phyloP scores from a whole-genome alignment of 2,797 vertebrate genomes.

The Fringilla coelebs region DNA sequence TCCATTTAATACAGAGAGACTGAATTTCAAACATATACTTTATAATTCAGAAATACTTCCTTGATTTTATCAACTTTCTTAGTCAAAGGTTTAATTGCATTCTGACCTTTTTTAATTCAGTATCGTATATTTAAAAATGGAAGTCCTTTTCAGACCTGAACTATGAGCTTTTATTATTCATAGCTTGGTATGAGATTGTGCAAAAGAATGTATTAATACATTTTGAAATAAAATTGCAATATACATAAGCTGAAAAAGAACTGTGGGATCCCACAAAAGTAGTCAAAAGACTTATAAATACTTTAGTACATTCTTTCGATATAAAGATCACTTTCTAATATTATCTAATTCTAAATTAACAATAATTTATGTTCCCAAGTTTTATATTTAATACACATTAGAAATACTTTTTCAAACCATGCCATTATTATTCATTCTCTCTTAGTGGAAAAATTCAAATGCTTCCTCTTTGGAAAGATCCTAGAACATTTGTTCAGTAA shows the following conservation, averaged over 20 bases:
- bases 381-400: not conserved
- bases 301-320: not conserved
- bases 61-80: slow-evolving; percentile 17
- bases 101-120: slow-evolving; percentile 51
- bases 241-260: not conserved
- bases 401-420: not conserved
- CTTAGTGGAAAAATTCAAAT: not conserved
- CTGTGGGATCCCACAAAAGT: not conserved
- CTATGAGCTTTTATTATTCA: slow-evolving; percentile 9
- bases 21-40: slow-evolving; percentile 28
- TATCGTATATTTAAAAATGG: slow-evolving; percentile 25
- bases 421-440: not conserved
- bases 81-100: slow-evolving; percentile 52
- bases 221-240: slow-evolving; percentile 8
- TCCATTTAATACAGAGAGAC: not conserved
- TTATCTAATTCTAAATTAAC: not conserved
- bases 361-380: not conserved
- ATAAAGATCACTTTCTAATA: not conserved
- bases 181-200: not conserved
- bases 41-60: slow-evolving; percentile 13
- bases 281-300: not conserved
- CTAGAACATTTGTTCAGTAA: not conserved
- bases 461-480: not conserved
- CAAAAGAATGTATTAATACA: slow-evolving; percentile 18
- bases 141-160: not conserved